Conservation (phyloP, 2,797 vertebrate species). For the Sciurus vulgaris region DNA sequence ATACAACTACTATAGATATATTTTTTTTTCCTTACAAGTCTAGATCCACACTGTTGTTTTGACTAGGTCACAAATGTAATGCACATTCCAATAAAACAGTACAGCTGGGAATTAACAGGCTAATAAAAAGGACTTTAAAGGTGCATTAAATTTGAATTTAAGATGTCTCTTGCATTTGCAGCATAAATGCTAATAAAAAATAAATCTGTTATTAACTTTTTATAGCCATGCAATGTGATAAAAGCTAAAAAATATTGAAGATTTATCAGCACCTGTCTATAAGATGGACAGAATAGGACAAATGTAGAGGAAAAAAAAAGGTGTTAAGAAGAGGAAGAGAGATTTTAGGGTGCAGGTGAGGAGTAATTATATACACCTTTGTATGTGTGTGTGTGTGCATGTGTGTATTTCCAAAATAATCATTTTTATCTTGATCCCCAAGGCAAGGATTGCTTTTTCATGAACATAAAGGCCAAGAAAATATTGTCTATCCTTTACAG, state of each 20-base stretch:
- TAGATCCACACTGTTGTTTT: constrained; percentile 70
- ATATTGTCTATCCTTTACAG: constrained; percentile 12
- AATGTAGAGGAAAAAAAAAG: background rate
- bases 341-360: background rate
- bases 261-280: constrained; percentile 58
- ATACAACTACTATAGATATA: background rate
- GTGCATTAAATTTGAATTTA: constrained; percentile 86
- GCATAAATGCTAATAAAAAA: constrained; percentile 90
- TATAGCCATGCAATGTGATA: constrained; percentile 84
- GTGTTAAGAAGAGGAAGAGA: background rate
- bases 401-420: background rate
- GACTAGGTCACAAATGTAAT: constrained; percentile 67
- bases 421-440: constrained; percentile 12
- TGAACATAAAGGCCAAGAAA: background rate
- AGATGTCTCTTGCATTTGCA: constrained; percentile 85
- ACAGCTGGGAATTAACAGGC: constrained; percentile 85
- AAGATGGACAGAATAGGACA: constrained; percentile 56
- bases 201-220: constrained; percentile 89
- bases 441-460: background rate
- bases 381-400: background rate
- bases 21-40: constrained; percentile 35
- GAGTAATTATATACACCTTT: background rate
- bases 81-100: constrained; percentile 80
- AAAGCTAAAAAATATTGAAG: constrained; percentile 76
- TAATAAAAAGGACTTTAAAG: constrained; percentile 88